phyloP scores from a whole-genome alignment of 2,888 invertebrate species.

The Uloborus plumipes region DNA sequence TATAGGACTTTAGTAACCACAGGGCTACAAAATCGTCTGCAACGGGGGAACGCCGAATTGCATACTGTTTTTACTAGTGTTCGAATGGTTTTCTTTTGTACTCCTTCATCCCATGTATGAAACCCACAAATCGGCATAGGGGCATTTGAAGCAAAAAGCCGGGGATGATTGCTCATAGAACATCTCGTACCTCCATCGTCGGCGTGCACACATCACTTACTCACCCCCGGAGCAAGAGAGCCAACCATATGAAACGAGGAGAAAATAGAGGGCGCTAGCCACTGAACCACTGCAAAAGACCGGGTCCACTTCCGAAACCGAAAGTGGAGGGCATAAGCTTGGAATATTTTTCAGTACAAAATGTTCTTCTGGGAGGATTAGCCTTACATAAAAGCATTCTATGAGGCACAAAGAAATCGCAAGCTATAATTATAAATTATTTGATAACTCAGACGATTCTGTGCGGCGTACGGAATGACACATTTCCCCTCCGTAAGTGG shows the following conservation, averaged over 20 bases:
- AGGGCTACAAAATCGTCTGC: slow-evolving; percentile 40
- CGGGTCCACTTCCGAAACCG: slow-evolving; percentile 35
- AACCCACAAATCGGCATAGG: slow-evolving; percentile 8
- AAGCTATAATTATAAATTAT: neutral
- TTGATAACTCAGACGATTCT: neutral
- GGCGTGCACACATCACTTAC: slow-evolving; percentile 36
- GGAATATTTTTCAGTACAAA: neutral
- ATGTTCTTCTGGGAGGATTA: neutral
- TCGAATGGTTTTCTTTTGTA: slow-evolving; percentile 22
- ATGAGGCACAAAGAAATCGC: neutral
- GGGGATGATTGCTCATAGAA: slow-evolving; percentile 19
- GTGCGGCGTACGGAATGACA: neutral
- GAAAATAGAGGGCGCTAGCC: slow-evolving; percentile 22
- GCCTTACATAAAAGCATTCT: too few species aligned
- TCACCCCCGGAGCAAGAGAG: slow-evolving; percentile 16
- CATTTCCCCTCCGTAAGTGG: slow-evolving; percentile 41
- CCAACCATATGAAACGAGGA: slow-evolving; percentile 39
- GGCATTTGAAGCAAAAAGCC: neutral
- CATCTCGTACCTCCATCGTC: slow-evolving; percentile 48
- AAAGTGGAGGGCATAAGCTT: neutral
- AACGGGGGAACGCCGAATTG: slow-evolving; percentile 16
- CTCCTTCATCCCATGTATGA: slow-evolving; percentile 56
- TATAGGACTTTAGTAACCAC: slow-evolving; percentile 49
- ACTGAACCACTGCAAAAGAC: slow-evolving; percentile 37
- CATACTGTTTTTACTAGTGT: slow-evolving; percentile 38